Conservation (phyloP, 2,113 vertebrate genomes). For the Saguinus midas region DNA sequence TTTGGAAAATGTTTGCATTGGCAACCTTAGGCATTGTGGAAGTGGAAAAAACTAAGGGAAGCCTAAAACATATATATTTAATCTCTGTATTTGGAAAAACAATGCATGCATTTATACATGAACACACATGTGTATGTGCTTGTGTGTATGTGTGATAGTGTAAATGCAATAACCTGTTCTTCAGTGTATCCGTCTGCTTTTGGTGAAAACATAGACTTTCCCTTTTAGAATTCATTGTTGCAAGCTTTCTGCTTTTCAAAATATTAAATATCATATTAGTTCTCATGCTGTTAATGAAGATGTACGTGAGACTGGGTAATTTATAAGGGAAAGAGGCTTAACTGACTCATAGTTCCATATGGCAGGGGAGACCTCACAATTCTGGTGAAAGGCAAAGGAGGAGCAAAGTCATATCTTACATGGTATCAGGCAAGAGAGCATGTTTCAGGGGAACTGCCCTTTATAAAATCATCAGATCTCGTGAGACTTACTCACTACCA, state of each 20-base stretch:
- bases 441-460: too few species aligned
- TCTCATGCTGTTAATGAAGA: too few species aligned
- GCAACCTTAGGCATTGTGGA: neutral
- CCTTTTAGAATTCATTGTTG: neutral
- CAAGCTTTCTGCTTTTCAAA: constrained; percentile 8
- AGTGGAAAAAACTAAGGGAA: neutral
- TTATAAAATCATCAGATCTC: too few species aligned
- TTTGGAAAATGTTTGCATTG: neutral
- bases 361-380: too few species aligned
- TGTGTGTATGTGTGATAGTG: neutral
- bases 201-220: neutral
- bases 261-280: neutral
- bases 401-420: too few species aligned
- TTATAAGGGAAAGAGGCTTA: too few species aligned
- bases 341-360: too few species aligned
- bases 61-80: neutral
- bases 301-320: too few species aligned
- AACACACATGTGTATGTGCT: neutral
- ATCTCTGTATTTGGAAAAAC: neutral
- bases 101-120: neutral
- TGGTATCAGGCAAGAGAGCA: too few species aligned
- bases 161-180: neutral
- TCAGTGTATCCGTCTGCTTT: neutral
- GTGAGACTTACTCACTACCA: too few species aligned
- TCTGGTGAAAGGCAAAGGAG: too few species aligned